Percentiles rank a stretch among this genome's conserved stretches.
These are phyloP conservation scores for Apus apus DNA, from an alignment of 2,113 vertebrate genomes.

Conservation along the genomic window DNA sequence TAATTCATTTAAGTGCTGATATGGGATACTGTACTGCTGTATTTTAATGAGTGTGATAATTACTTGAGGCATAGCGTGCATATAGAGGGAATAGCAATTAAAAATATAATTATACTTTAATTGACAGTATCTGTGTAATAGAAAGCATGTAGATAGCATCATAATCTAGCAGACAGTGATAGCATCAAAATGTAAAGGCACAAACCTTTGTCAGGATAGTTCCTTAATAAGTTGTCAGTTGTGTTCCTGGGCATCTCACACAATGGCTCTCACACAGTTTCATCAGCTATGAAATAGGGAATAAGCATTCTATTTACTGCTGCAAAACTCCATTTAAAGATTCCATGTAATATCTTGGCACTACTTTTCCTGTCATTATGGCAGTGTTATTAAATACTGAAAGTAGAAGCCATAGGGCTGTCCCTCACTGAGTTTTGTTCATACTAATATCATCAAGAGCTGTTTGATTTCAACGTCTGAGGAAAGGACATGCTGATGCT, in stretches of 20 bases:
- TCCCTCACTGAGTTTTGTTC: neutral
- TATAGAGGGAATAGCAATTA: neutral
- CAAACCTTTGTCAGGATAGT: neutral
- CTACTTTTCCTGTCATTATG: neutral
- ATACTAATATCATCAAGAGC: neutral
- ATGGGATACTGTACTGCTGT: constrained; percentile 8
- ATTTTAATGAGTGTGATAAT: constrained; percentile 13
- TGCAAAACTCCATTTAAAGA: neutral
- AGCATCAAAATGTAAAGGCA: neutral
- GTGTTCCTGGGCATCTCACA: neutral
- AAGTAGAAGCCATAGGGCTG: neutral
- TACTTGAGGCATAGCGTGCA: neutral
- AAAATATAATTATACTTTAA: neutral
- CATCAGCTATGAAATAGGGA: neutral
- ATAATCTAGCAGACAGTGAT: neutral
- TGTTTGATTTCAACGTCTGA: neutral
- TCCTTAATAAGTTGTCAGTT: neutral
- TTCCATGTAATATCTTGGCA: neutral
- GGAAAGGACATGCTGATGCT: neutral
- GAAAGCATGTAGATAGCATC: neutral
- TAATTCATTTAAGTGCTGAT: constrained; percentile 53
- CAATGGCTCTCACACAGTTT: neutral
- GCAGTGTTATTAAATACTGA: neutral
- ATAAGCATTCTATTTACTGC: neutral
- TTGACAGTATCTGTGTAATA: neutral